Percentiles rank a stretch among this genome's conserved stretches.
Conservation (phyloP, 2,113 vertebrate genomes). For the Paracanthobrama guichenoti region DNA sequence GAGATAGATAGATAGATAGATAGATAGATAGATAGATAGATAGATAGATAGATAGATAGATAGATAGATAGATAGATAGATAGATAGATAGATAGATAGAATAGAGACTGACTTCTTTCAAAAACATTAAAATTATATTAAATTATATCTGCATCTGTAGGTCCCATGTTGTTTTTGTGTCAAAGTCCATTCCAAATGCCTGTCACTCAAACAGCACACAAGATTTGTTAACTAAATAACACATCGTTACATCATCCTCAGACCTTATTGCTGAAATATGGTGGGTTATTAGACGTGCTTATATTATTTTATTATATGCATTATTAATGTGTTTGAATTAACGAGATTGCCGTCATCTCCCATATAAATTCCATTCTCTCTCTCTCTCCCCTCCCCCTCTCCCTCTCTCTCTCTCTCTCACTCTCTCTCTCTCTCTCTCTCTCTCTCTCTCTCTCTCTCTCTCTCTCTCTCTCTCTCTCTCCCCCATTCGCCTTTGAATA, state of each 20-base stretch:
- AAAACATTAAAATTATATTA: too few species aligned
- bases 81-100: too few species aligned
- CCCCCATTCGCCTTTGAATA: neutral
- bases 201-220: neutral
- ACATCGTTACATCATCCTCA: neutral
- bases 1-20: too few species aligned
- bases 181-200: neutral
- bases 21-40: too few species aligned
- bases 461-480: neutral
- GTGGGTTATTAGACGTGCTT: neutral
- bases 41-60: too few species aligned
- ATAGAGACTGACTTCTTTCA: too few species aligned
- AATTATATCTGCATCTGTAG: neutral
- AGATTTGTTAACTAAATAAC: neutral
- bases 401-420: neutral
- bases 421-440: neutral
- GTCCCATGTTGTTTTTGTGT: neutral
- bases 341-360: neutral
- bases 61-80: too few species aligned
- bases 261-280: neutral
- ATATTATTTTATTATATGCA: constrained; percentile 1
- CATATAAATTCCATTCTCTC: neutral
- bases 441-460: neutral
- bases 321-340: constrained; percentile 5
- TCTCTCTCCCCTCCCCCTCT: neutral